phyloP scores from a whole-genome alignment of 2,888 invertebrate species.

The Polydrusus tereticollis region DNA sequence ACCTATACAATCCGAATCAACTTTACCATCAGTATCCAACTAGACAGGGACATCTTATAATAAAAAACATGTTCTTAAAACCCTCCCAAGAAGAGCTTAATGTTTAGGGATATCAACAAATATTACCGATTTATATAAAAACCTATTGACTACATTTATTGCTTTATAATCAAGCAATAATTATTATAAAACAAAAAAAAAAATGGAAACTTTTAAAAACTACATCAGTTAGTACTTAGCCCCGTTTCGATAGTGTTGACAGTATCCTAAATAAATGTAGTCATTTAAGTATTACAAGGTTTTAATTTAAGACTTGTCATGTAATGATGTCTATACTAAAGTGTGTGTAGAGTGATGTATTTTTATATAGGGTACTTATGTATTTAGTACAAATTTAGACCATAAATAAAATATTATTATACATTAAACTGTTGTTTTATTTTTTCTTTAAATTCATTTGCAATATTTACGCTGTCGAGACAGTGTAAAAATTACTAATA shows the following conservation, averaged over 20 bases:
- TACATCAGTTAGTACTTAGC: not conserved
- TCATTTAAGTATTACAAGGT: conserved; percentile 33
- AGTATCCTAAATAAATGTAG: not conserved
- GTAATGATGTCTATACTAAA: conserved; percentile 58
- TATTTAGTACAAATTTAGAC: conserved; percentile 67
- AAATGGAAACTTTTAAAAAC: too few relatives aligned
- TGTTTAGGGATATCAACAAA: not conserved
- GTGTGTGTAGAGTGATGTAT: conserved; percentile 68
- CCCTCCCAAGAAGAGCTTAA: too few relatives aligned
- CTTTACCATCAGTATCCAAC: too few relatives aligned
- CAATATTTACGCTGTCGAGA: too few relatives aligned
- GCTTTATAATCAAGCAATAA: not conserved
- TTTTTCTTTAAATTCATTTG: conserved; percentile 1
- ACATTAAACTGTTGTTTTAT: conserved; percentile 45
- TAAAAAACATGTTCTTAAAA: too few relatives aligned
- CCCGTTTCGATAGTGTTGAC: not conserved
- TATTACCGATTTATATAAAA: not conserved
- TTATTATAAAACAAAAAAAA: not conserved
- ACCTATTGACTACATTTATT: not conserved
- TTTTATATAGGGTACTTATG: conserved; percentile 69
- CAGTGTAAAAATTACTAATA: too few relatives aligned
- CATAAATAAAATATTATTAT: conserved; percentile 57
- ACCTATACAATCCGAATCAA: too few relatives aligned
- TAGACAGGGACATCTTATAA: too few relatives aligned
- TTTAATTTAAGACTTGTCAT: conserved; percentile 49